These are phyloP conservation scores for Trichonephila clavipes DNA, from an alignment of 1,140 invertebrate species.

Conservation along the genomic window DNA sequence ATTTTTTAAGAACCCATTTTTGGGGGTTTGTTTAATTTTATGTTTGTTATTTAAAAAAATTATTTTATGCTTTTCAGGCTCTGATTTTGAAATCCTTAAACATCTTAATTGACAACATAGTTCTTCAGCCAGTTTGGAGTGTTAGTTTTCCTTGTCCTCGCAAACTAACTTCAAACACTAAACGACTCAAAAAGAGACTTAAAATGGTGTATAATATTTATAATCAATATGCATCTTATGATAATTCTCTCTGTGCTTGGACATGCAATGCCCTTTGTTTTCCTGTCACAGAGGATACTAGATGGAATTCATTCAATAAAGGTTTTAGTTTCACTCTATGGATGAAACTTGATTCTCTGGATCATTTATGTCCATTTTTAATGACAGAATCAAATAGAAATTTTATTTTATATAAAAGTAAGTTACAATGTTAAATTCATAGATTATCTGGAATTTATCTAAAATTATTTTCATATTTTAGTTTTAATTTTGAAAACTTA, in stretches of 20 bases:
- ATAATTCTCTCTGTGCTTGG: constrained; percentile 37
- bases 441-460: no score
- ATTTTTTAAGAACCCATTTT: no score
- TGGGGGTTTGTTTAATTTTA: neutral
- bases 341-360: constrained; percentile 37
- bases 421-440: neutral
- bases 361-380: constrained; percentile 30
- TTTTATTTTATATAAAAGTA: constrained; percentile 10
- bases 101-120: constrained; percentile 26
- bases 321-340: constrained; percentile 59
- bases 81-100: constrained; percentile 55
- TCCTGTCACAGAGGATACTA: constrained; percentile 59
- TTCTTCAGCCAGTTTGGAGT: constrained; percentile 33
- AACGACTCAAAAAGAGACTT: constrained; percentile 35
- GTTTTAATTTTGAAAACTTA: no score
- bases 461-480: no score
- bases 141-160: constrained; percentile 45
- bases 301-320: constrained; percentile 59
- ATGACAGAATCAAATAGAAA: neutral
- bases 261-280: constrained; percentile 32
- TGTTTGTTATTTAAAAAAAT: neutral
- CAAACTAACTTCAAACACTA: neutral
- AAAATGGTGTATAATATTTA: constrained; percentile 33
- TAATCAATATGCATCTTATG: neutral
- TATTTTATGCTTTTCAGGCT: constrained; percentile 22